Percentiles rank a stretch among this genome's conserved stretches.
These are phyloP conservation scores for Drosophila sucinea DNA, from an alignment of 1,140 invertebrate genomes.

Conservation along the genomic window DNA sequence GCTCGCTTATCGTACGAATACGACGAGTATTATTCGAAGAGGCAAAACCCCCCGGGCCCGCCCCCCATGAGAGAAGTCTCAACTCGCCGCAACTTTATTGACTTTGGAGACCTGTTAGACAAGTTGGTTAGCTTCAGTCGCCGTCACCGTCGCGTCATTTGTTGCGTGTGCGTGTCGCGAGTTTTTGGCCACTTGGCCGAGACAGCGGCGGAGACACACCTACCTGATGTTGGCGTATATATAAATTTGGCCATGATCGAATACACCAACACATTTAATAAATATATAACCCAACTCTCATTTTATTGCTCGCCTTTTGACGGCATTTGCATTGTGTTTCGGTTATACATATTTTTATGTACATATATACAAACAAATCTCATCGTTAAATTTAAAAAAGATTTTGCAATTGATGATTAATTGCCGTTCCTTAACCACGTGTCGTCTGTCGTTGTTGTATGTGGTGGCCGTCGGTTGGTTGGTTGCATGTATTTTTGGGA, in stretches of 20 bases:
- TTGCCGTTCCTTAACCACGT: slow-evolving; percentile 18
- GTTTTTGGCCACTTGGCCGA: slow-evolving; percentile 63
- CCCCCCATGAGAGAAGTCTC: slow-evolving; percentile 3
- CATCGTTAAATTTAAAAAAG: slow-evolving; percentile 62
- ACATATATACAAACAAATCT: not conserved
- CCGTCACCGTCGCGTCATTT: not conserved
- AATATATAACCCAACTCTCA: slow-evolving; percentile 27
- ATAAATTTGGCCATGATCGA: slow-evolving; percentile 76
- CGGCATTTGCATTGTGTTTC: slow-evolving; percentile 25
- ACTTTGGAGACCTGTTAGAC: slow-evolving; percentile 59
- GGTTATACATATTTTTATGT: slow-evolving; percentile 1
- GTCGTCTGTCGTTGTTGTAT: slow-evolving; percentile 25
- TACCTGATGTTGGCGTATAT: slow-evolving; percentile 35
- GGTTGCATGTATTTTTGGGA: slow-evolving; percentile 55
- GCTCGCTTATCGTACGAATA: slow-evolving; percentile 37
- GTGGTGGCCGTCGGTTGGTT: slow-evolving; percentile 22
- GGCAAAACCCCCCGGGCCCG: not conserved
- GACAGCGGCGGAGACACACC: slow-evolving; percentile 62
- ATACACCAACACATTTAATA: slow-evolving; percentile 46
- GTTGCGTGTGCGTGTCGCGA: slow-evolving; percentile 66
- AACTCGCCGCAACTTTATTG: slow-evolving; percentile 33
- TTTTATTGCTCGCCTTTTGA: slow-evolving; percentile 4
- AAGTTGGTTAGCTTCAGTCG: slow-evolving; percentile 32
- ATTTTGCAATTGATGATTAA: slow-evolving; percentile 79
- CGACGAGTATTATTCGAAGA: not conserved